Conservation (phyloP, 2,888 invertebrate genomes). For the Cremastinae sp. region DNA sequence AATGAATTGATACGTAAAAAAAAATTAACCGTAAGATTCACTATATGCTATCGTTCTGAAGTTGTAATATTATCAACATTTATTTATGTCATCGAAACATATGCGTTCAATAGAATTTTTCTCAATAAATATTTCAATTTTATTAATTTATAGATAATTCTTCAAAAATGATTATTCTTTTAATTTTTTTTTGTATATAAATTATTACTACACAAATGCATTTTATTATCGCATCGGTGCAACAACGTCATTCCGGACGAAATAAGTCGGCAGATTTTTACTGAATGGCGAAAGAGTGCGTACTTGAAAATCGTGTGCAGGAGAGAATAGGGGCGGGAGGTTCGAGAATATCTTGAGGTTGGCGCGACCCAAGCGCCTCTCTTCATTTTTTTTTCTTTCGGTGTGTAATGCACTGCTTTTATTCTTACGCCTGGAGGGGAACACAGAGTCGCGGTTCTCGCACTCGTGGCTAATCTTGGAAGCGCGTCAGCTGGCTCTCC, state of each 20-base stretch:
- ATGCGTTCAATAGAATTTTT: too few relatives aligned
- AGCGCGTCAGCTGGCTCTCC: constrained; percentile 61
- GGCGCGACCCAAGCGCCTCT: constrained; percentile 43
- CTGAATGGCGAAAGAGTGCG: constrained; percentile 67
- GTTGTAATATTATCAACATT: too few relatives aligned
- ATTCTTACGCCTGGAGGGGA: constrained; percentile 67
- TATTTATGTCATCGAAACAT: too few relatives aligned
- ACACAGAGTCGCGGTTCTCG: constrained; percentile 67
- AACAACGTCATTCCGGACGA: constrained; percentile 7
- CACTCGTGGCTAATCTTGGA: constrained; percentile 68
- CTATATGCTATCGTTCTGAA: too few relatives aligned
- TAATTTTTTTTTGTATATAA: too few relatives aligned
- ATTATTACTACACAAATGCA: too few relatives aligned
- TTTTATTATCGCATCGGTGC: too few relatives aligned
- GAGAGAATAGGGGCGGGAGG: constrained; percentile 24
- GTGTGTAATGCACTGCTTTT: constrained; percentile 64
- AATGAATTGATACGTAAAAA: too few relatives aligned
- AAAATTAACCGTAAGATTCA: too few relatives aligned
- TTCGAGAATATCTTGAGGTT: constrained; percentile 69
- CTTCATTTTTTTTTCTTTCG: constrained; percentile 29
- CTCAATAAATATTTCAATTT: too few relatives aligned
- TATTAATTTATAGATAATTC: too few relatives aligned
- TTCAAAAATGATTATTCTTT: too few relatives aligned
- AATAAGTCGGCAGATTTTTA: constrained; percentile 21
- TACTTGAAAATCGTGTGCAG: constrained; percentile 68